Conservation (phyloP, 2,888 invertebrate genomes). For the Drosophila koepferae region DNA sequence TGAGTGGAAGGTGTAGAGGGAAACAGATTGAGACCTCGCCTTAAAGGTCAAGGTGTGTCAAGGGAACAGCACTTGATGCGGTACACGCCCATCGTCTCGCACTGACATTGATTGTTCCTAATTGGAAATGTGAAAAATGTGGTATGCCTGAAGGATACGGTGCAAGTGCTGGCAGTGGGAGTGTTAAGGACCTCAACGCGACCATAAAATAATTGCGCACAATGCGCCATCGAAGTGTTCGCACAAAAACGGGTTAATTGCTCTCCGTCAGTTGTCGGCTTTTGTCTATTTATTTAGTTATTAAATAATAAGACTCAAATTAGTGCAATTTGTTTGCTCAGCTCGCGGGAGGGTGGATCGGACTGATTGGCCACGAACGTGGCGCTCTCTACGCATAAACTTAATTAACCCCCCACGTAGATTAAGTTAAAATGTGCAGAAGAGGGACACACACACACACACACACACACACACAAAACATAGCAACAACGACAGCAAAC, state of each 20-base stretch:
- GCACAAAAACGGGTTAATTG: constrained; percentile 57
- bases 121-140: constrained; percentile 54
- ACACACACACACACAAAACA: too few species aligned
- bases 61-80: constrained; percentile 10
- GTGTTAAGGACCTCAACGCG: constrained; percentile 28
- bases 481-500: constrained; percentile 17
- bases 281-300: constrained; percentile 76
- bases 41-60: constrained; percentile 55
- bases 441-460: constrained; percentile 26
- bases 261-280: constrained; percentile 44
- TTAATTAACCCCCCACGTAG: constrained; percentile 61
- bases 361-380: constrained; percentile 18
- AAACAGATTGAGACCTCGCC: constrained; percentile 8
- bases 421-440: constrained; percentile 33
- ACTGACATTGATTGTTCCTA: constrained; percentile 60
- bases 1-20: background rate
- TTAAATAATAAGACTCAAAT: constrained; percentile 79
- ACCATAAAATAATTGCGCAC: constrained; percentile 64
- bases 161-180: background rate
- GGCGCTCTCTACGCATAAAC: constrained; percentile 19
- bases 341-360: constrained; percentile 20
- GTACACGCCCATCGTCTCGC: constrained; percentile 41
- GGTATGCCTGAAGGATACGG: constrained; percentile 22
- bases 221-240: constrained; percentile 49
- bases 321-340: constrained; percentile 74